Percentiles rank a stretch among this genome's conserved stretches.
These are phyloP conservation scores for Uromys caudimaculatus DNA, from an alignment of 2,797 vertebrate species.

Conservation along the genomic window DNA sequence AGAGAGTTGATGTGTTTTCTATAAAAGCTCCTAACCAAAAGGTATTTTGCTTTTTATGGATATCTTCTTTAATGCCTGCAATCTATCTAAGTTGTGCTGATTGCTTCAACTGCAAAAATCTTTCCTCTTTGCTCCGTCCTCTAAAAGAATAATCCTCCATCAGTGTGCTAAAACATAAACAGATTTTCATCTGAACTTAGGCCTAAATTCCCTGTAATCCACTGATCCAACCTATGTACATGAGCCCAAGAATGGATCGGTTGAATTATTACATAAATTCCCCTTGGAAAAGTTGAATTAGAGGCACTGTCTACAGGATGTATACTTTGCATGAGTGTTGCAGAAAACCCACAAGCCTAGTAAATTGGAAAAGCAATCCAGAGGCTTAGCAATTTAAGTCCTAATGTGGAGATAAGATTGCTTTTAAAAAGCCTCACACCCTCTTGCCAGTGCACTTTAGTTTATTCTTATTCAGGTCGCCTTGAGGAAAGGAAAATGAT, in stretches of 20 bases:
- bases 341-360: constrained; percentile 67
- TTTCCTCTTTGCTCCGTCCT: background rate
- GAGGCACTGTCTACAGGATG: constrained; percentile 64
- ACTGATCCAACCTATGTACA: constrained; percentile 70
- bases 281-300: constrained; percentile 80
- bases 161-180: constrained; percentile 51
- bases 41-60: background rate
- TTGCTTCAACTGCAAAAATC: constrained; percentile 11
- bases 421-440: constrained; percentile 69
- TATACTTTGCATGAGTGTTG: constrained; percentile 65
- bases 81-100: background rate
- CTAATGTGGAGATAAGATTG: constrained; percentile 64
- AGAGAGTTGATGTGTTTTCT: constrained; percentile 20
- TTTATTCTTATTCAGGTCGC: constrained; percentile 38
- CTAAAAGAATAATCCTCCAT: constrained; percentile 67
- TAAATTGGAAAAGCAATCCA: constrained; percentile 80
- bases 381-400: constrained; percentile 59
- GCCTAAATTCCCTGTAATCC: constrained; percentile 79
- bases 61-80: constrained; percentile 5
- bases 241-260: constrained; percentile 79
- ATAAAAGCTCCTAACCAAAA: constrained; percentile 13
- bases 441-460: constrained; percentile 58
- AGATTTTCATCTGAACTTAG: constrained; percentile 51
- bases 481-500: constrained; percentile 69
- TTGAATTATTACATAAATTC: constrained; percentile 84